These are phyloP conservation scores for Zosterops borbonicus DNA, from an alignment of 2,113 vertebrate genomes.

Conservation along the genomic window DNA sequence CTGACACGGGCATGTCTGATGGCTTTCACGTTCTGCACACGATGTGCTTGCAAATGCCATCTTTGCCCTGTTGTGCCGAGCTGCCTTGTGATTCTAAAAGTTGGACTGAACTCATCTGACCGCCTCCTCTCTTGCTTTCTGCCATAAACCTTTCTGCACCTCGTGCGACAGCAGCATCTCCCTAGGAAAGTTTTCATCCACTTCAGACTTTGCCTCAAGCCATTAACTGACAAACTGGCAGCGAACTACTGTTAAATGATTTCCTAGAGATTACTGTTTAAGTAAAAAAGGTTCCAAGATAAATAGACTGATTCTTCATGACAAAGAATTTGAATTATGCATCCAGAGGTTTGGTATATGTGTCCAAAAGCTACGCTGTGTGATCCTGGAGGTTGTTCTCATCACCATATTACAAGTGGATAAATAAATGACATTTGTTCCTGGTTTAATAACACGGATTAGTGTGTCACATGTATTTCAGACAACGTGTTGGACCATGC, in stretches of 20 bases:
- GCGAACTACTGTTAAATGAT: slow-evolving; percentile 62
- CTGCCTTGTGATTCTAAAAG: neutral
- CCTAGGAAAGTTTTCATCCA: slow-evolving; percentile 28
- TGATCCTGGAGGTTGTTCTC: slow-evolving; percentile 9
- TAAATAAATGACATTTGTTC: neutral
- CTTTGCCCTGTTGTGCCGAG: neutral
- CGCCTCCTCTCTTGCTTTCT: neutral
- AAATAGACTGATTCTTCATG: slow-evolving; percentile 54
- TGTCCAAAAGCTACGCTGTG: neutral
- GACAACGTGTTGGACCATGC: neutral
- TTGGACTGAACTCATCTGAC: neutral
- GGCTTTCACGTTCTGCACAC: neutral
- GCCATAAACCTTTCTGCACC: slow-evolving; percentile 36
- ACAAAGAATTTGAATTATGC: slow-evolving; percentile 53
- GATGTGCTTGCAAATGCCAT: neutral
- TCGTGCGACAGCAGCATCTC: slow-evolving; percentile 9
- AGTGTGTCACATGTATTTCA: neutral
- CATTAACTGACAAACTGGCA: slow-evolving; percentile 65
- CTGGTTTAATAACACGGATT: neutral
- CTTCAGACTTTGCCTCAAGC: slow-evolving; percentile 61
- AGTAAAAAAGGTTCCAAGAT: slow-evolving; percentile 68
- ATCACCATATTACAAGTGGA: neutral
- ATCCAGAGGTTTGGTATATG: slow-evolving; percentile 27
- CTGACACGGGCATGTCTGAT: neutral
- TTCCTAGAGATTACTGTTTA: slow-evolving; percentile 69